Percentiles rank a stretch among this genome's conserved stretches.
Conservation (phyloP, 2,113 vertebrate genomes). For the Equus przewalskii region DNA sequence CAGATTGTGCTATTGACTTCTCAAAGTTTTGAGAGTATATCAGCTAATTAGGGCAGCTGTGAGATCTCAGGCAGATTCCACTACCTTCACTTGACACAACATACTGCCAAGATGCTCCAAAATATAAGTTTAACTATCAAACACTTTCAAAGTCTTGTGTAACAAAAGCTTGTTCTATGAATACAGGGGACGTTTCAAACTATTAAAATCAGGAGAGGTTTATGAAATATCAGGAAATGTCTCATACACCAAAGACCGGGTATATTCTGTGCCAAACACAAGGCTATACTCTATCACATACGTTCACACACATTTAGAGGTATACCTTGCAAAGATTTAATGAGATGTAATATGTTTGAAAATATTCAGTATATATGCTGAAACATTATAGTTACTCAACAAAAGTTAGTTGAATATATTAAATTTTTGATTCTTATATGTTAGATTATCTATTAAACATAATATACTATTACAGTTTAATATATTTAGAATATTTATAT, state of each 20-base stretch:
- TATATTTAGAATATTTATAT: neutral
- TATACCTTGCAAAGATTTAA: neutral
- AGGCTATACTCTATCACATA: neutral
- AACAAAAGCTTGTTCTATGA: conserved; percentile 35
- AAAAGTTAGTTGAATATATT: neutral
- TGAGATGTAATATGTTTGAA: neutral
- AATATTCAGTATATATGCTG: neutral
- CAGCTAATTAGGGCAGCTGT: conserved; percentile 73
- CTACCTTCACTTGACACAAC: conserved; percentile 63
- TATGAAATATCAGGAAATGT: neutral
- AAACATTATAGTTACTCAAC: neutral
- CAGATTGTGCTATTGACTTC: conserved; percentile 71
- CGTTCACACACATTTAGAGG: neutral
- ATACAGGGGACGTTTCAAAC: neutral
- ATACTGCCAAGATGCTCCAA: conserved; percentile 52
- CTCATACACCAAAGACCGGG: neutral
- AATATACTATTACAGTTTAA: neutral
- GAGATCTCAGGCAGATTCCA: conserved; percentile 59
- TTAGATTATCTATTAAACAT: neutral
- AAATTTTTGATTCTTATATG: neutral
- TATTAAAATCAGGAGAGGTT: neutral
- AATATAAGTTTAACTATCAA: conserved; percentile 68
- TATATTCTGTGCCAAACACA: neutral
- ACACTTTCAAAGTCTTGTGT: conserved; percentile 33
- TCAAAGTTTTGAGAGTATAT: conserved; percentile 59